Evolutionary conservation across 2,888 invertebrate genomes (phyloP), one percentile per base, ranked within the genome.

Genomic region (Amiota mariae): DNA sequence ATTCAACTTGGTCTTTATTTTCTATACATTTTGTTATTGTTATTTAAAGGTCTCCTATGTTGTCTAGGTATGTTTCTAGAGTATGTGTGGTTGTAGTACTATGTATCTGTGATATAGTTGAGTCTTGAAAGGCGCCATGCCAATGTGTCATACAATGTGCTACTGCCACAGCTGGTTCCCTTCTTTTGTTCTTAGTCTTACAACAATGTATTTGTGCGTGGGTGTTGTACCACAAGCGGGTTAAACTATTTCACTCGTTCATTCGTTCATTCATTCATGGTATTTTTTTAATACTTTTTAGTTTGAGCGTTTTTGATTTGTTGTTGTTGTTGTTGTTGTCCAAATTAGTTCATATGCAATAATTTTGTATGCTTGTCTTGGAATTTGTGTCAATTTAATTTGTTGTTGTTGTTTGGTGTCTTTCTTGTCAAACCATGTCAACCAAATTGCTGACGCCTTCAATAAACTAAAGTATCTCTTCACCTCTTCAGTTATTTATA

Each of bases 361-460:
- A 54, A 13, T 75, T 47, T 54, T 63, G 72, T 73, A 64, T 71
- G 46, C 49, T 73, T 74, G 78, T 71, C 82, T 74, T 82, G 84
- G 84, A 86, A 84, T 84, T 86, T 81, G 78, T 84, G 84, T 84
- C 86, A 84, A 83, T 86, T 85, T 76, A 76, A 70, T 75, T 75
- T 64, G 12, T 51, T 51, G 1, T 20, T 59, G 59, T 36, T 36
- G 36, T 36, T 6, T 36, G 85, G 20, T 72, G 73, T 63, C 51
- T 63, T 61, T 61, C 61, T 75, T 11, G 57, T 75, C 8, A 15
- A n/a, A 70, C 63, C 70, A 70, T 57, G 57, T 71, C 20, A 63
- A 57, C 47, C 48, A 36, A 57, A 20, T 15, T 48, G 49, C 48
- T 67, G 48, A 46, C 49, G 15, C 49, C 51, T 48, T 67, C 49